phyloP scores from a whole-genome alignment of 2,113 vertebrate genomes.

The Passerina amoena region DNA sequence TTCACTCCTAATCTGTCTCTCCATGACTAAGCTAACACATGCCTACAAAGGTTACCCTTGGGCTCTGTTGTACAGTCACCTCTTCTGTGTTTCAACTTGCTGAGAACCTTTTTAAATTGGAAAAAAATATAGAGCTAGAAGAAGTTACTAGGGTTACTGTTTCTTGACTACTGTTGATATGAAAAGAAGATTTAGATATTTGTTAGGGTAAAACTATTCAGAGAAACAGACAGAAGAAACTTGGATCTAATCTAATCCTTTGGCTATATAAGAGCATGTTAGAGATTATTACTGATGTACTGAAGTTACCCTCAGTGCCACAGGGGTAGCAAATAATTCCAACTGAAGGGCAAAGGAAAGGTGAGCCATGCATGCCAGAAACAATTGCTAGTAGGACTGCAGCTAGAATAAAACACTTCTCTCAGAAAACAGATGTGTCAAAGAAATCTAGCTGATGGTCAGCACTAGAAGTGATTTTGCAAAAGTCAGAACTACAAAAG shows the following conservation, averaged over 20 bases:
- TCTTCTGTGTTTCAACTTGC: conserved; percentile 52
- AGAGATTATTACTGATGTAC: neutral
- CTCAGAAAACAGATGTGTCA: neutral
- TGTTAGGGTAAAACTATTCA: neutral
- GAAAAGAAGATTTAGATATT: neutral
- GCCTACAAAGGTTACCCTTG: conserved; percentile 38
- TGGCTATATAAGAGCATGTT: neutral
- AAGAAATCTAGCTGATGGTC: neutral
- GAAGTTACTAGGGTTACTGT: conserved; percentile 57
- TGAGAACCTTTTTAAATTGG: neutral
- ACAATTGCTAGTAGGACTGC: neutral
- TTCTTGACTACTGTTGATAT: neutral
- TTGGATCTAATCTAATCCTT: neutral
- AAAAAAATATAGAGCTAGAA: conserved; percentile 34
- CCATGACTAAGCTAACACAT: neutral
- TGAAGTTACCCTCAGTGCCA: neutral
- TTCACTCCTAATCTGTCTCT: conserved; percentile 3
- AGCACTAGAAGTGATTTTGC: neutral
- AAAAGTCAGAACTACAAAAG: neutral
- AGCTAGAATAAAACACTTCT: neutral
- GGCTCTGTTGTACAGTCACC: conserved; percentile 48
- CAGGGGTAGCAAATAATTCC: neutral
- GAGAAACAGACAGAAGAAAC: neutral
- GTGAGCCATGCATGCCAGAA: neutral
- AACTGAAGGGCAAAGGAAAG: neutral